Conservation (phyloP, 2,113 vertebrate genomes). For the Oncorhynchus clarkii region DNA sequence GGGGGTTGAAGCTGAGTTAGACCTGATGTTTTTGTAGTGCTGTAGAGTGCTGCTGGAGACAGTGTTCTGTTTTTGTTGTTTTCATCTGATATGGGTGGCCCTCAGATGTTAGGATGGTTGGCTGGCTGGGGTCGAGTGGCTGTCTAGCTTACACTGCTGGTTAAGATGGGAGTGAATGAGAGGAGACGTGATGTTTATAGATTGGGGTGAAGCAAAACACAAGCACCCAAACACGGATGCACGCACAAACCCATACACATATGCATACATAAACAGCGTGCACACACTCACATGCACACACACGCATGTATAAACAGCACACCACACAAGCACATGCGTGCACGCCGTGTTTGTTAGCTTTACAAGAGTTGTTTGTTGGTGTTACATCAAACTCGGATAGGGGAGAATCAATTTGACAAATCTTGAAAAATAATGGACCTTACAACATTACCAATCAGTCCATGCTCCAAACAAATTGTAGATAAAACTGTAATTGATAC, state of each 20-base stretch:
- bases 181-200: conserved; percentile 74
- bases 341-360: too few species aligned
- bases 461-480: too few species aligned
- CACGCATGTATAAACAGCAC: too few species aligned
- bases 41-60: conserved; percentile 16
- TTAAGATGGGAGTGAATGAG: conserved; percentile 14
- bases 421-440: too few species aligned
- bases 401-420: too few species aligned
- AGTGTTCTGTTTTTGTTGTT: conserved; percentile 49
- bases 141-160: conserved; percentile 27
- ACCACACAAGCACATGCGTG: too few species aligned
- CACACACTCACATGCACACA: conserved; percentile 23
- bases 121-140: conserved; percentile 32
- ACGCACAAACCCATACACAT: conserved; percentile 15
- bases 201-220: conserved; percentile 51
- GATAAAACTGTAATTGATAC: too few species aligned
- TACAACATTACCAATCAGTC: too few species aligned
- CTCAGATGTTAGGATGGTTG: background rate
- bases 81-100: conserved; percentile 33
- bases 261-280: conserved; percentile 29
- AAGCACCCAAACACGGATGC: conserved; percentile 41
- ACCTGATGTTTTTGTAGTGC: conserved; percentile 34
- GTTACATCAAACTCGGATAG: too few species aligned
- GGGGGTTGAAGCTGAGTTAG: conserved; percentile 6
- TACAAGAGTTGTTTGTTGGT: too few species aligned